These are phyloP conservation scores for Propithecus coquereli DNA, from an alignment of 2,113 vertebrate genomes.

Conservation along the genomic window DNA sequence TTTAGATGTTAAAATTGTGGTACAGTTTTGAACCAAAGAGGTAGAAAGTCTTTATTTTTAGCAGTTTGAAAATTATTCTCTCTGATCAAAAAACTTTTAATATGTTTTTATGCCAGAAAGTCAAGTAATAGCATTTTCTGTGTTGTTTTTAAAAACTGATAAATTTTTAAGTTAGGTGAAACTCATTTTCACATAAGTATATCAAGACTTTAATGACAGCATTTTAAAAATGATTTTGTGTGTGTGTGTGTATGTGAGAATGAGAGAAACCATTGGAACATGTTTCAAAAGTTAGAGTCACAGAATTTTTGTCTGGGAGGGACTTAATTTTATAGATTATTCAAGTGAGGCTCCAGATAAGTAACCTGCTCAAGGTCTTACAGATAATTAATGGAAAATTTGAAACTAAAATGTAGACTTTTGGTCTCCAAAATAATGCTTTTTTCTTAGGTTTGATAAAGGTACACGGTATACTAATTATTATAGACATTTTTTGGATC, in stretches of 20 bases:
- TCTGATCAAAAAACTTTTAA: not conserved
- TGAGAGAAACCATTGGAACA: not conserved
- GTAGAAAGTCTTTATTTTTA: not conserved
- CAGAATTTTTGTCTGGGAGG: not conserved
- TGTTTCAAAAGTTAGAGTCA: constrained; percentile 8
- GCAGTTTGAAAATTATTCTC: not conserved
- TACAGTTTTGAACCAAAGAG: not conserved
- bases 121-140: constrained; percentile 18
- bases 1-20: constrained; percentile 10
- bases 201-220: not conserved
- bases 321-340: constrained; percentile 31
- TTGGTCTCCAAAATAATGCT: not conserved
- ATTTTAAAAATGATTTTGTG: not conserved
- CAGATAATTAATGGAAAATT: constrained; percentile 33
- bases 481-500: not conserved
- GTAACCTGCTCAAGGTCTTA: not conserved
- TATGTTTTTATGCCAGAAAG: not conserved
- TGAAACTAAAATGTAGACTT: constrained; percentile 27
- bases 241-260: not conserved
- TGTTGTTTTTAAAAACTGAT: not conserved
- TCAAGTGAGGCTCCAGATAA: not conserved
- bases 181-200: not conserved
- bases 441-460: constrained; percentile 38
- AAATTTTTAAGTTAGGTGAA: constrained; percentile 6
- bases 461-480: not conserved